phyloP scores from a whole-genome alignment of 2,888 invertebrate species.

The Tenthredo scrophulariae region DNA sequence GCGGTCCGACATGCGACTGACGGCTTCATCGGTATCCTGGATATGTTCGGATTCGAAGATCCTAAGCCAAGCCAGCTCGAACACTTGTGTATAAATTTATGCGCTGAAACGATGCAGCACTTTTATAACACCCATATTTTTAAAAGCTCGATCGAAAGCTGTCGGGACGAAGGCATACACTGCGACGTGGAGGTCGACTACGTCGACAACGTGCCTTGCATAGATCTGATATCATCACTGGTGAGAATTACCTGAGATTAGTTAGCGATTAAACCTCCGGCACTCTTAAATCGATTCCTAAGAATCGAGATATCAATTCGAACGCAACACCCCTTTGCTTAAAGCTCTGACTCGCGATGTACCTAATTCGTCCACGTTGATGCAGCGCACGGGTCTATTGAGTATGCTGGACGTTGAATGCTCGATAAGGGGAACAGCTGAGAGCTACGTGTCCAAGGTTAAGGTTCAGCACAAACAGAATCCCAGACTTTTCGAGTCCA shows the following conservation, averaged over 20 bases:
- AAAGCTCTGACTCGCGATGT: constrained; percentile 47
- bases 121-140: constrained; percentile 98
- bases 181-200: constrained; percentile 95
- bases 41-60: constrained; percentile 98
- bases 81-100: constrained; percentile 96
- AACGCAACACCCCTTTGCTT: constrained; percentile 47
- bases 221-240: constrained; percentile 95
- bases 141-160: constrained; percentile 95
- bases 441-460: constrained; percentile 90
- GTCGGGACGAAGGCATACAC: constrained; percentile 94
- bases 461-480: constrained; percentile 91
- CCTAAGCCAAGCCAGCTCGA: constrained; percentile 94
- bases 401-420: constrained; percentile 96
- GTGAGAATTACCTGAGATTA: constrained; percentile 74
- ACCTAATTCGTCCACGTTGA: constrained; percentile 45
- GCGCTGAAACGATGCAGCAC: constrained; percentile 98
- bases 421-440: constrained; percentile 89
- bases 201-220: constrained; percentile 97
- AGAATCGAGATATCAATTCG: constrained; percentile 30
- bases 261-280: neutral
- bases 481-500: constrained; percentile 89
- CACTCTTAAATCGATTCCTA: neutral
- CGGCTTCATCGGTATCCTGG: constrained; percentile 96
- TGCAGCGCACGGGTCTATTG: constrained; percentile 90
- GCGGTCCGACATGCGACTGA: constrained; percentile 96